Evolutionary conservation across 2,888 invertebrate genomes (phyloP), one percentile per base, ranked within the genome.

Genomic region (Drosophila formosana): DNA sequence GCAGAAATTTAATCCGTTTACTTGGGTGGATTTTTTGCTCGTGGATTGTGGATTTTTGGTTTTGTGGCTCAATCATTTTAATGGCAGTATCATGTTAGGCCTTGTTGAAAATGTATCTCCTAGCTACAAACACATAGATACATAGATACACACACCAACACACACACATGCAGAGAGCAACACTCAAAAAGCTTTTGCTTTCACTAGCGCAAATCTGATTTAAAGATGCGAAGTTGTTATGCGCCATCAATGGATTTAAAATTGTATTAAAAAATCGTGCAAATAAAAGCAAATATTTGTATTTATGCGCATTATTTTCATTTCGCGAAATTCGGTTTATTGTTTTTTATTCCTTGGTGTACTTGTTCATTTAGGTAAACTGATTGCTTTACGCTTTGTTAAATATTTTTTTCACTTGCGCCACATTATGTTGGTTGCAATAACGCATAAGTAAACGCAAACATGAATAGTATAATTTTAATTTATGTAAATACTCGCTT

Each of bases 21-120:
- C 84, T 83, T 78, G 70, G 37, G 47, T 39, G 66, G 66, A 72
- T 76, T 68, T 63, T 52, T 47, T 61, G 62, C 55, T 67, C 65
- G 66, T 76, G 78, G 55, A 64, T 67, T 82, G 71, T 66, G 77
- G 80, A 82, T 74, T 81, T 84, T 72, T 71, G 75, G 82, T 72
- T 78, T 83, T 74, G 82, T 70, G 84, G 84, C 82, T 82, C 84
- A 82, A 82, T 82, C 82, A 84, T 71, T 79, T 84, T 82, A 82
- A 82, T 82, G 82, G 81, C 80, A 75, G 70, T 81, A 81, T 81
- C 81, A 67, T 81, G 82, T 81, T 84, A 75, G 80, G 69, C 74
- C 67, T 80, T 58, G 73, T 75, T 66, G 70, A 68, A 63, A 78
- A 69, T 55, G 57, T 68, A 64, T 58, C 60, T 66, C 61, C 47